Evolutionary conservation across 2,888 invertebrate genomes (phyloP).

Genomic region (Ormia ochracea): DNA sequence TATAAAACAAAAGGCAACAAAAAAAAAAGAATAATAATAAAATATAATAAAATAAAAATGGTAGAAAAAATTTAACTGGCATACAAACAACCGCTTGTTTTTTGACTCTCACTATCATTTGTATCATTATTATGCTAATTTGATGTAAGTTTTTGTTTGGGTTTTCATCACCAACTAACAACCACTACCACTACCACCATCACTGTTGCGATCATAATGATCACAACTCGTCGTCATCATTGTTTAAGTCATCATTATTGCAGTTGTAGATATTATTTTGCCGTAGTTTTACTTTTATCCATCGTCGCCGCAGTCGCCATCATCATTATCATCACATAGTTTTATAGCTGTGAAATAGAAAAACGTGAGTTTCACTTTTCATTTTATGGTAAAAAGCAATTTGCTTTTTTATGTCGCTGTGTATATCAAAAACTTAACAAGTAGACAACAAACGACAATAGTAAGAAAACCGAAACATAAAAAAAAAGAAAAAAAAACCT

Average conservation of each 20-base stretch:
- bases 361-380: conserved; percentile 63
- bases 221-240: conserved; percentile 22
- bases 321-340: conserved; percentile 32
- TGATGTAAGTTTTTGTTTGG: conserved; percentile 45
- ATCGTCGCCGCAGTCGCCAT: conserved; percentile 4
- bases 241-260: conserved; percentile 2
- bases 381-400: conserved; percentile 63
- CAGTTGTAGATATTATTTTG: background rate
- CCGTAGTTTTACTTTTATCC: background rate
- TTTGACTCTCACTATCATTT: conserved; percentile 61
- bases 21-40: conserved; percentile 23
- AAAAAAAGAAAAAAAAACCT: conserved; percentile 4
- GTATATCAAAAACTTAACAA: conserved; percentile 52
- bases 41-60: conserved; percentile 23
- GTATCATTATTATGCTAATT: conserved; percentile 63
- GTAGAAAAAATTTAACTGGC: conserved; percentile 16
- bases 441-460: conserved; percentile 45
- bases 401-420: conserved; percentile 57
- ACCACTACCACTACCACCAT: conserved; percentile 21
- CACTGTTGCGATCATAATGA: conserved; percentile 13
- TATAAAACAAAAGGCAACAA: background rate
- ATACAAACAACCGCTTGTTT: conserved; percentile 28
- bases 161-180: conserved; percentile 54
- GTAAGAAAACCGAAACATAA: conserved; percentile 4
- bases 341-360: conserved; percentile 61